phyloP scores from a whole-genome alignment of 2,797 vertebrate genomes.

The Chloroceryle amazona region DNA sequence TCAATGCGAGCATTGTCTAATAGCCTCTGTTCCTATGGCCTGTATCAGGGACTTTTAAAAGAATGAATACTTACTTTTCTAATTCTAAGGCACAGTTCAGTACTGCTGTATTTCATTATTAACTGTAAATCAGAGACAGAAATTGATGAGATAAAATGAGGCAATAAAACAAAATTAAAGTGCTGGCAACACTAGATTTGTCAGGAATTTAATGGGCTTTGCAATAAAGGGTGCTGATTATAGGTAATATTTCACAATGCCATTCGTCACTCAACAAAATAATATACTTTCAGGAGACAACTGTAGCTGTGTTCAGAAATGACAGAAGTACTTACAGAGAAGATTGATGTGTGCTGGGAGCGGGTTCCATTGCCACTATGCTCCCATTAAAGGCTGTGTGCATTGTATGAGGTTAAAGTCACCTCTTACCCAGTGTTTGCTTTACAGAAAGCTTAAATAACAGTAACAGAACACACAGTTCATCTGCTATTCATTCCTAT shows the following conservation, averaged over 20 bases:
- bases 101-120: constrained; percentile 45
- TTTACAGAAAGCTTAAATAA: neutral
- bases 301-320: constrained; percentile 32
- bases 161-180: constrained; percentile 68
- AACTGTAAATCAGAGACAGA: constrained; percentile 25
- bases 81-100: constrained; percentile 19
- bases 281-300: constrained; percentile 13
- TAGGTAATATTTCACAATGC: constrained; percentile 29
- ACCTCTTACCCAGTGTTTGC: neutral
- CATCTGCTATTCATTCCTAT: neutral
- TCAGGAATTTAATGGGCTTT: constrained; percentile 45
- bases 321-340: neutral
- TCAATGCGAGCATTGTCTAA: constrained; percentile 25
- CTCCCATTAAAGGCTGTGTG: neutral
- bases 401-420: neutral
- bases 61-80: constrained; percentile 34
- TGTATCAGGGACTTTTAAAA: neutral
- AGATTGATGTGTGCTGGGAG: neutral
- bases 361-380: neutral
- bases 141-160: constrained; percentile 27
- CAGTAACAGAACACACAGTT: neutral
- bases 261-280: constrained; percentile 34
- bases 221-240: constrained; percentile 22
- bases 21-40: neutral
- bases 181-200: constrained; percentile 45